Evolutionary conservation across 1,140 invertebrate genomes (phyloP), one percentile per base, ranked within the genome.

Genomic region (Portunus trituberculatus): DNA sequence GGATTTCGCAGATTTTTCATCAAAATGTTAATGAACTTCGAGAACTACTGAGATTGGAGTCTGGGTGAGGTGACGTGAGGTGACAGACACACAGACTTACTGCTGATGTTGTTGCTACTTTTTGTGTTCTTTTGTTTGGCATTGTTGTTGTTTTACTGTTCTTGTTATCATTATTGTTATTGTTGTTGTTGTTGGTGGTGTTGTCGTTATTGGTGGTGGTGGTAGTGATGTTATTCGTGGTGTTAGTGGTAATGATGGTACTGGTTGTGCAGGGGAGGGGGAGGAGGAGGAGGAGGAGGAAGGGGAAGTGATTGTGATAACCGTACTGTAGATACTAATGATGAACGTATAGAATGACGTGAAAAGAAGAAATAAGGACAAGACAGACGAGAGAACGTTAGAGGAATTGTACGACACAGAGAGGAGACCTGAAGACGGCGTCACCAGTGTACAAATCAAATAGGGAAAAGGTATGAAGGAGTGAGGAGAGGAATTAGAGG

Each of bases 11-110:
- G 32, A 87, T 32, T 87, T 87, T 87, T 87, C 84, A 87, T 87
- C 84, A 87, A 87, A 87, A 87, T 87, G 84, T 87, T 87, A 87
- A 87, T 87, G 84, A 87, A 87, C 84, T 46, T 76, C 25, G 67
- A 76, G 67, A 76, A 76, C 67, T 76, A 76, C 67, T 76, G 25
- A n/a, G 67, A 76, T 76, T 76, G 67, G 67, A 76, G 16, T 25
- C 67, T n/a, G 20, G 8, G 20, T 0, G n/a, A n/a, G 20, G 20
- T 2, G 67, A 76, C 6, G 67, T 25, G n/a, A n/a, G 0, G 20
- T 20, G 67, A 76, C 20, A 76, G 67, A n/a, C 4, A n/a, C 20
- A 76, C 6, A 59, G 52, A 10, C 0, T 76, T 76, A 7, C n/a
- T 76, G 67, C 20, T 76, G 67, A 20, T 76, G 67, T 76, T n/a